Evolutionary conservation across 2,113 vertebrate genomes (phyloP).

Genomic region (Narcine bancroftii): DNA sequence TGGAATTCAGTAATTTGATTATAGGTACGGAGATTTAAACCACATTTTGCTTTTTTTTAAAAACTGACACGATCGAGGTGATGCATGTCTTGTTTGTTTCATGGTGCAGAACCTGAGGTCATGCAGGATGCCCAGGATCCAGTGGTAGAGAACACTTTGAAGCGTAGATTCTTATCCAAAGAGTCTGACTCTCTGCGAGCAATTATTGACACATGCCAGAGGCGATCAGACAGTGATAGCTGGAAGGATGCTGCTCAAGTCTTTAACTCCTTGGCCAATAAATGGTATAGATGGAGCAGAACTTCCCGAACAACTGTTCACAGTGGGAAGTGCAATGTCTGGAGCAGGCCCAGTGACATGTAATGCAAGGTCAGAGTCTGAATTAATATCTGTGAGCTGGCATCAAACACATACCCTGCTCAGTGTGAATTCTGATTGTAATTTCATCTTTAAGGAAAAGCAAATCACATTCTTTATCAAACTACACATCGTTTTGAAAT

Average conservation of each 20-base stretch:
- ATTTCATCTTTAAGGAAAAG: background rate
- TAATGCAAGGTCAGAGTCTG: background rate
- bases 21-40: background rate
- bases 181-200: background rate
- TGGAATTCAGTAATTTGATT: slow-evolving; percentile 13
- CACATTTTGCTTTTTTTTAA: background rate
- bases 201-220: background rate
- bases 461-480: background rate
- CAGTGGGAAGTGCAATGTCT: background rate
- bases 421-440: background rate
- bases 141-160: background rate
- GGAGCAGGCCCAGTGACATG: background rate
- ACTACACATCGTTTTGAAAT: background rate
- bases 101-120: background rate
- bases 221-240: background rate
- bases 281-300: background rate
- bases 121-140: background rate
- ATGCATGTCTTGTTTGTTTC: background rate
- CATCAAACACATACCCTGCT: background rate
- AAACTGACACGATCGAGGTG: background rate
- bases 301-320: background rate
- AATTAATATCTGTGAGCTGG: background rate
- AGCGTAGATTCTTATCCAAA: background rate
- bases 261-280: background rate
- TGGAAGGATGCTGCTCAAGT: background rate